Conservation (phyloP, 1,140 invertebrate genomes). For the Eupeodes corollae region DNA sequence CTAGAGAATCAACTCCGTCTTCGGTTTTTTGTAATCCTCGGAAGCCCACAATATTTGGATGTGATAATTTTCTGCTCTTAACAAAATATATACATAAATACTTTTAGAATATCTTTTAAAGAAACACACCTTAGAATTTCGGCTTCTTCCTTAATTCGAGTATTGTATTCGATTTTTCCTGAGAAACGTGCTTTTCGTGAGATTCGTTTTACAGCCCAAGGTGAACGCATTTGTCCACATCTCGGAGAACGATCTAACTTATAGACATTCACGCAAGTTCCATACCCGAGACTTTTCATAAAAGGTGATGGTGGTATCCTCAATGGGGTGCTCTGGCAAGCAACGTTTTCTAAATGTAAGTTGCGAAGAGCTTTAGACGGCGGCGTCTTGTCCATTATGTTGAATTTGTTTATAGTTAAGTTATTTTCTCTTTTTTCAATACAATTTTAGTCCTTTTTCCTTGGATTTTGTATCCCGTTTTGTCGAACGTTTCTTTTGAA, state of each 20-base stretch:
- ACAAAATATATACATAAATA: slow-evolving; percentile 21
- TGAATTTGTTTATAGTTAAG: too few species aligned
- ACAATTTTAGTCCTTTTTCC: too few species aligned
- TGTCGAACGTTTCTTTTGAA: too few species aligned
- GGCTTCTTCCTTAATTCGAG: slow-evolving; percentile 58
- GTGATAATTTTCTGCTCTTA: slow-evolving; percentile 50
- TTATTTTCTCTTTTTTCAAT: too few species aligned
- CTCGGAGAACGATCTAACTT: slow-evolving; percentile 58
- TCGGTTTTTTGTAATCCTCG: slow-evolving; percentile 50
- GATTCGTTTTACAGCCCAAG: slow-evolving; percentile 70
- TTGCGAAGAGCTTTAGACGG: slow-evolving; percentile 24
- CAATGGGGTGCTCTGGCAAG: slow-evolving; percentile 25
- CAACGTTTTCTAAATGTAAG: slow-evolving; percentile 24
- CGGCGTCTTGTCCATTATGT: slow-evolving; percentile 16
- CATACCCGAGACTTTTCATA: slow-evolving; percentile 27
- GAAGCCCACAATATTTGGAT: slow-evolving; percentile 77
- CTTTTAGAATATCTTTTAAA: not conserved
- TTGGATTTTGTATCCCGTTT: too few species aligned
- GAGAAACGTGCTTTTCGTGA: slow-evolving; percentile 22
- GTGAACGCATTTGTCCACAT: slow-evolving; percentile 52
- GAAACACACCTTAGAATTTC: slow-evolving; percentile 36
- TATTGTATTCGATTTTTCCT: slow-evolving; percentile 33
- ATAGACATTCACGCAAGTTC: slow-evolving; percentile 62
- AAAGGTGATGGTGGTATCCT: slow-evolving; percentile 29
- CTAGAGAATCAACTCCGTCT: slow-evolving; percentile 53